These are phyloP conservation scores for Platycheirus albimanus DNA, from an alignment of 2,888 invertebrate species.

Conservation along the genomic window DNA sequence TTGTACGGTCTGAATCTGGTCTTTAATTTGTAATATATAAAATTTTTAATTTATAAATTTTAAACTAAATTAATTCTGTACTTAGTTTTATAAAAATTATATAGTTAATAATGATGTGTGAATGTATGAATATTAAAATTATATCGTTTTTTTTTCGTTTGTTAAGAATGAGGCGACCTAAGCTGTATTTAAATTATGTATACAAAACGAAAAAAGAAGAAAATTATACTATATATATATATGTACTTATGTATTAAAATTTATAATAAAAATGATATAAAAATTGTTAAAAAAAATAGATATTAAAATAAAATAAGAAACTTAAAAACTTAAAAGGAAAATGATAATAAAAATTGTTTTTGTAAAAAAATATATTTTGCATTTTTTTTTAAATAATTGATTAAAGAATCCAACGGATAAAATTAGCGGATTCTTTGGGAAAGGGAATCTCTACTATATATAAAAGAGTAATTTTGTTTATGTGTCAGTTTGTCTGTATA, in stretches of 20 bases:
- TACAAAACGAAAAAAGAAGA: slow-evolving; percentile 42
- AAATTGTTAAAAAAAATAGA: slow-evolving; percentile 60
- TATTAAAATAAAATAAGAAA: slow-evolving; percentile 59
- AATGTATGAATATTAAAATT: slow-evolving; percentile 15
- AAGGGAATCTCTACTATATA: no score
- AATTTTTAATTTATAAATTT: slow-evolving; percentile 16
- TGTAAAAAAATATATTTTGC: slow-evolving; percentile 41
- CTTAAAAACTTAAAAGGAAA: slow-evolving; percentile 44
- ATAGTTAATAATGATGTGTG: slow-evolving; percentile 14
- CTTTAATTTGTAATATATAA: slow-evolving; percentile 25
- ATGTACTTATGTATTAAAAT: slow-evolving; percentile 48
- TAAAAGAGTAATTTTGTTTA: no score
- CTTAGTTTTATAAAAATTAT: slow-evolving; percentile 14
- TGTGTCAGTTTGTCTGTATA: no score
- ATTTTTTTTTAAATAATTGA: not conserved
- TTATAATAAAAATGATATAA: slow-evolving; percentile 48
- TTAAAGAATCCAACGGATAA: no score
- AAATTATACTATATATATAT: no score
- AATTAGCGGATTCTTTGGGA: no score
- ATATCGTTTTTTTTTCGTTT: slow-evolving; percentile 28
- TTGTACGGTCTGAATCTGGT: slow-evolving; percentile 69
- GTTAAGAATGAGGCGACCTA: slow-evolving; percentile 38
- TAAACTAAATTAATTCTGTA: slow-evolving; percentile 16
- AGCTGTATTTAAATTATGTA: slow-evolving; percentile 66
- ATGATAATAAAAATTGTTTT: slow-evolving; percentile 68